phyloP scores from a whole-genome alignment of 2,888 invertebrate species.

The Saturnia pavonia region DNA sequence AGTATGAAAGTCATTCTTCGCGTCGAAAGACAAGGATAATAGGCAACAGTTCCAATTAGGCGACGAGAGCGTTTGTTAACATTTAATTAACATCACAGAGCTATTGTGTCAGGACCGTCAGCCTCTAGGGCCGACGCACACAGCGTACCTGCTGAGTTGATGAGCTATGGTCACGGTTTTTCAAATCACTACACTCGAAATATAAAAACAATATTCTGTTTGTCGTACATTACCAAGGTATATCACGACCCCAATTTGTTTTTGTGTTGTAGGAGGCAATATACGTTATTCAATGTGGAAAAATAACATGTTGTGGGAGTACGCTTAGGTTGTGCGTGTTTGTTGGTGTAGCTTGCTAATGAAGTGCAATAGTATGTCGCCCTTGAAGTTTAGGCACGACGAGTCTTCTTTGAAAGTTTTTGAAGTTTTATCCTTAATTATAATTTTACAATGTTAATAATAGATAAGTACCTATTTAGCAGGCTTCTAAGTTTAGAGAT shows the following conservation, averaged over 20 bases:
- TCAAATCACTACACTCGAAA: slow-evolving; percentile 11
- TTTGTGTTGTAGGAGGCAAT: neutral
- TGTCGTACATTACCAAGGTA: slow-evolving; percentile 23
- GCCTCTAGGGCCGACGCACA: slow-evolving; percentile 62
- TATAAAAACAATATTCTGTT: slow-evolving; percentile 20
- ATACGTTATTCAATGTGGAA: neutral
- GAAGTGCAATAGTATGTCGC: slow-evolving; percentile 49
- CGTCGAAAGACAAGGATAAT: slow-evolving; percentile 78
- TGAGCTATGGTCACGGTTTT: slow-evolving; percentile 46
- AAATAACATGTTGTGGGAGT: slow-evolving; percentile 20
- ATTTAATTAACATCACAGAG: slow-evolving; percentile 80
- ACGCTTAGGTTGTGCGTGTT: slow-evolving; percentile 25
- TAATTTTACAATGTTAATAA: neutral
- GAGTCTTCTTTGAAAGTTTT: slow-evolving; percentile 50
- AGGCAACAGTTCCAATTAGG: slow-evolving; percentile 82
- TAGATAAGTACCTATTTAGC: too few species aligned
- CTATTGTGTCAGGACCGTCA: slow-evolving; percentile 71
- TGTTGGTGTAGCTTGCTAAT: slow-evolving; percentile 59
- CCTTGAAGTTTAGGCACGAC: slow-evolving; percentile 48
- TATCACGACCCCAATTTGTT: neutral
- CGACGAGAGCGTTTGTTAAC: slow-evolving; percentile 81
- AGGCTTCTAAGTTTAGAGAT: too few species aligned
- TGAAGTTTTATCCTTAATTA: slow-evolving; percentile 36
- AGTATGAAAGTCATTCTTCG: slow-evolving; percentile 71
- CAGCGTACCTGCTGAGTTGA: slow-evolving; percentile 45